Base-by-base conservation (phyloP, 2,888 invertebrate genomes). In the Barypeithes pellucidus region DNA sequence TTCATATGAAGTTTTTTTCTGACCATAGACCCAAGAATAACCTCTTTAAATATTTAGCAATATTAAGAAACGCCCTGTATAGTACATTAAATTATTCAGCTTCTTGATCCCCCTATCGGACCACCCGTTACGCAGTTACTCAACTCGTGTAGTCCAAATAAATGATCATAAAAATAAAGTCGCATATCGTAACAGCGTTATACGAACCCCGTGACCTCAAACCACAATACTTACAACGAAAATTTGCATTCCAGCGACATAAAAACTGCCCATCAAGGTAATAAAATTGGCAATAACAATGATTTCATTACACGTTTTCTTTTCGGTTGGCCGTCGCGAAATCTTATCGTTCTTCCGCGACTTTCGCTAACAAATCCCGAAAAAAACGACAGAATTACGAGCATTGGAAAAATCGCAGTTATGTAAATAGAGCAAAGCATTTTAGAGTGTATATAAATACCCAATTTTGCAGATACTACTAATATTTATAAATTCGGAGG, bases 261-360 rank as follows among this genome's bases (percentile, higher is more conserved):
- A 78, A 79, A 76, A 77, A 76, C 74, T 66, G 75, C 52, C 69
- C 76, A 76, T 72, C 73, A 63, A 71, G 69, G 76, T 73, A 78
- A 78, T 80, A 80, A 80, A 80, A 79, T 79, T 79, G 75, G 75
- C 75, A 76, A 74, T 76, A 79, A 79, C 80, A 79, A 80, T 79
- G 79, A 79, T 80, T 80, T 79, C 80, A 77, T 79, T 79, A 77
- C 77, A 73, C 73, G 81, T 79, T 78, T 81, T 80, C 79, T 52
- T 45, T 57, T 52, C 52, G 18, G 52, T 29, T 43, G 61, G 61
- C 54, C 68, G 54, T 69, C 68, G 66, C 68, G 29, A 73, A 73
- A 73, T 66, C 69, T 69, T 69, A 73, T 73, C 69, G 60, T 65
- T 70, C 47, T 62, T 57, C 9, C 22, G 47, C 47, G 33, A 66